phyloP scores from a whole-genome alignment of 2,113 vertebrate genomes.

The Caloenas nicobarica region DNA sequence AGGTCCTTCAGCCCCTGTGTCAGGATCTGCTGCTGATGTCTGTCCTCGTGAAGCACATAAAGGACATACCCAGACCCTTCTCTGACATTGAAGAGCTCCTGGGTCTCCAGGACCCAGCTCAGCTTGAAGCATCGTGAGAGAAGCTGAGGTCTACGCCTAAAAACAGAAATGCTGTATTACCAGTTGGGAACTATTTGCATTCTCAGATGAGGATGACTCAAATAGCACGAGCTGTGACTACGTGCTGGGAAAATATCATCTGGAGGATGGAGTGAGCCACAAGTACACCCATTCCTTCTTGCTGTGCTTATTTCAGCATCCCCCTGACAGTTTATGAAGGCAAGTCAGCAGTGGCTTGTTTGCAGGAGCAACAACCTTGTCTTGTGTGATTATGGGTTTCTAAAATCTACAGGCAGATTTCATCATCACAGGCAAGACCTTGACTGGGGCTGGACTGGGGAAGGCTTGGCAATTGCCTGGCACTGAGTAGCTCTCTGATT shows the following conservation, averaged over 20 bases:
- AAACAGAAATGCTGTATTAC: not conserved
- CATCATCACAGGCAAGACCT: not conserved
- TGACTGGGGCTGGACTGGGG: not conserved
- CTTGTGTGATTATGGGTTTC: not conserved
- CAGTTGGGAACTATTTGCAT: not conserved
- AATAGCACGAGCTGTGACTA: conserved; percentile 53
- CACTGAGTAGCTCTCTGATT: not conserved
- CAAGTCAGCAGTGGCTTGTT: not conserved
- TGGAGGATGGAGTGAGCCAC: conserved; percentile 23
- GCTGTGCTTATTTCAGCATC: not conserved
- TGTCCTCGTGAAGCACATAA: not conserved
- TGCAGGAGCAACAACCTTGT: not conserved
- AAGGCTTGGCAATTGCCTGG: not conserved
- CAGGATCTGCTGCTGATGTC: not conserved
- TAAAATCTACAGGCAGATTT: conserved; percentile 10
- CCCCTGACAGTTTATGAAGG: not conserved
- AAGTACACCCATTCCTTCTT: conserved; percentile 31
- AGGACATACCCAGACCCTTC: not conserved
- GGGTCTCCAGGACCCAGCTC: not conserved
- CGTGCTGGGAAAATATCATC: conserved; percentile 54
- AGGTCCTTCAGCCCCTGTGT: not conserved
- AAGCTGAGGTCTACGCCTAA: not conserved
- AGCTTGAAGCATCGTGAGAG: not conserved
- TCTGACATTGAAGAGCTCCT: rapidly evolving
- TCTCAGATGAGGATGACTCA: conserved; percentile 58